Percentiles rank a stretch among this genome's conserved stretches.
Evolutionary conservation across 2,113 vertebrate species (phyloP).

Genomic region (Plestiodon gilberti): DNA sequence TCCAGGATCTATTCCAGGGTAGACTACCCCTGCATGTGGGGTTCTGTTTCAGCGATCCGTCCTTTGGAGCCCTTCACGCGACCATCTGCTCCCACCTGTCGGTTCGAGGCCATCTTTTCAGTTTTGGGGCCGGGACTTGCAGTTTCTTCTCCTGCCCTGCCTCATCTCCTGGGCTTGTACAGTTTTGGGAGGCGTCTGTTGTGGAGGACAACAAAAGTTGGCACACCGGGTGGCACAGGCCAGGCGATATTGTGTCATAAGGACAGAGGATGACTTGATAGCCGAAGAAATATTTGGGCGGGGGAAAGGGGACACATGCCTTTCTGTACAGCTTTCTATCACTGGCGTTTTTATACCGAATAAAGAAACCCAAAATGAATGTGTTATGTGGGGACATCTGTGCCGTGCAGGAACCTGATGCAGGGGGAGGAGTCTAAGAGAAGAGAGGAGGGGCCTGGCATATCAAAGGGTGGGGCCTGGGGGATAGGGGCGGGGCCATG

Average conservation of each 20-base stretch:
- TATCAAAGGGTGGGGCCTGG: not conserved
- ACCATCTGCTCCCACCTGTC: not conserved
- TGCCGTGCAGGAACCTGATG: not conserved
- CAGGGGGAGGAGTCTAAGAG: not conserved
- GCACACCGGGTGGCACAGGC: too few species aligned
- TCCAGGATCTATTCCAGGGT: accelerated
- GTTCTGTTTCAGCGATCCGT: not conserved
- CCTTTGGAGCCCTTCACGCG: too few species aligned
- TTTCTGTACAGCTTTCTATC: not conserved
- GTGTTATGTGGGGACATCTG: not conserved
- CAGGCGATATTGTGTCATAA: not conserved
- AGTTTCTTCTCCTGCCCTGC: not conserved
- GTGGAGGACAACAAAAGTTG: not conserved
- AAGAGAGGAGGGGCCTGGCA: not conserved
- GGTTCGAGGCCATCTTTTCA: not conserved
- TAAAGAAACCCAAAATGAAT: not conserved
- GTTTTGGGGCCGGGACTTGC: too few species aligned
- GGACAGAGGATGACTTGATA: not conserved
- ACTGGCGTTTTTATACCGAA: not conserved
- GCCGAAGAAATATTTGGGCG: not conserved
- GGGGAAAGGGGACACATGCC: not conserved
- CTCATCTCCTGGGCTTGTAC: not conserved
- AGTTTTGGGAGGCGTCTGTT: not conserved
- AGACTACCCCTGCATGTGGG: not conserved
- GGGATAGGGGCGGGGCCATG: not conserved